phyloP scores from a whole-genome alignment of 2,113 vertebrate species.

The Apodemus speciosus region DNA sequence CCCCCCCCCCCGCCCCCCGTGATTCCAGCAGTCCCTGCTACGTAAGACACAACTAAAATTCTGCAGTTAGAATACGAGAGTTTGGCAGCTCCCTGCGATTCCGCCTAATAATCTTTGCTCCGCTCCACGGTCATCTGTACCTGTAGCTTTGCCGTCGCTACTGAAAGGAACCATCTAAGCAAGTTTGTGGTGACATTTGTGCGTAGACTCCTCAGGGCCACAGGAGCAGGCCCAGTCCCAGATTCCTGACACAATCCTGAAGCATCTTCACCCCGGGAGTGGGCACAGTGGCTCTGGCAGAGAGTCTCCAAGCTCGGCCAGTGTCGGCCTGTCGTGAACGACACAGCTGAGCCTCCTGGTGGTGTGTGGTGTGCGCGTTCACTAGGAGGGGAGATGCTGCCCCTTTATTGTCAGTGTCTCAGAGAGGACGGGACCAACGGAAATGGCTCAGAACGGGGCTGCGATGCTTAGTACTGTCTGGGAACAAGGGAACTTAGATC shows the following conservation, averaged over 20 bases:
- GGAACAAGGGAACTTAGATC: neutral
- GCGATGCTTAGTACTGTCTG: neutral
- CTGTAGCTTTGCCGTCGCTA: neutral
- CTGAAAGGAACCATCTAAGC: neutral
- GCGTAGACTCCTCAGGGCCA: fast-evolving
- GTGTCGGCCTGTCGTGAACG: fast-evolving
- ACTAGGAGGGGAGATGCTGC: fast-evolving
- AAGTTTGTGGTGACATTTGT: no score
- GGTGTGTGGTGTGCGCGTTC: neutral
- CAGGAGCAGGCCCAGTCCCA: no score
- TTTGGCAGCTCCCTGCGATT: neutral
- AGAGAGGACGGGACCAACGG: neutral
- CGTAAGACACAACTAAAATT: neutral
- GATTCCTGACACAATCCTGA: neutral
- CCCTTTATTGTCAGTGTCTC: neutral
- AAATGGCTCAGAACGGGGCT: neutral
- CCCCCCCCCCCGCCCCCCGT: neutral
- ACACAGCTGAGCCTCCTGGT: neutral
- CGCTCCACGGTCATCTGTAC: neutral
- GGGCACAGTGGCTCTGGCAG: neutral
- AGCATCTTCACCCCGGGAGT: neutral
- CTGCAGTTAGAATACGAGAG: neutral
- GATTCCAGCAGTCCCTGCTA: neutral
- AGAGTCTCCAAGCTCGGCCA: neutral
- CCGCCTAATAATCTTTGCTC: neutral